Evolutionary conservation across 1,140 invertebrate species (phyloP), one percentile per base, ranked within the genome.

Genomic region (Thalassaphorura encarpata): DNA sequence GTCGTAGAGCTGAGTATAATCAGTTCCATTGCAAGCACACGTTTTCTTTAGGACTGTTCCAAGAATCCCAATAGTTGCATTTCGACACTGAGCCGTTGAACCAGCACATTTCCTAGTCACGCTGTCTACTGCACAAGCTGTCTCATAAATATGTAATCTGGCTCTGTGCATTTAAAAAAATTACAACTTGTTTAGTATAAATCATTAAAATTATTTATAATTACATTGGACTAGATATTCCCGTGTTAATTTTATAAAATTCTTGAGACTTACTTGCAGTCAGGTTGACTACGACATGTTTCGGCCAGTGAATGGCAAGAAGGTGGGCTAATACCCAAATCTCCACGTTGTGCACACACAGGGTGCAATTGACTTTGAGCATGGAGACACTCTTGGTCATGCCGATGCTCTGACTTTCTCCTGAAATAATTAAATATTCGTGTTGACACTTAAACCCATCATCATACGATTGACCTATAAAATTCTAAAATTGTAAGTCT

Each of bases 101-200:
- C 88, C 88, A n/a, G 88, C 88, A 67, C 89, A 92, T 63, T 87
- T 85, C 68, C 84, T 86, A 18, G 88, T 91, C 31, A 87, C 80
- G 40, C 84, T 85, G 69, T 91, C 88, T 47, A 90, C 86, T 0
- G 89, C 87, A 71, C 89, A 92, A 54, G 83, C 85, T 69, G 91
- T 87, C 68, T 90, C 88, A 71, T 88, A 92, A 69, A 83, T 80
- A 68, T 90, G 87, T 62, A 92, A 71, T 59, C 84, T 82, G 31
- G 78, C 74, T 68, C 87, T 45, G 42, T 16, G n/a, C n/a, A n/a
- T n/a, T n/a, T n/a, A n/a, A n/a, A n/a, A n/a, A n/a, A n/a, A n/a
- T n/a, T n/a, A n/a, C n/a, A n/a, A n/a, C n/a, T n/a, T n/a, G n/a
- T n/a, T n/a, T n/a, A n/a, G n/a, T n/a, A n/a, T n/a, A n/a, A n/a